A percentile compares a stretch with the other conserved stretches of the same genome.
These are phyloP conservation scores for Drymodes brunneopygia DNA, from an alignment of 2,113 vertebrate genomes.

Conservation along the genomic window DNA sequence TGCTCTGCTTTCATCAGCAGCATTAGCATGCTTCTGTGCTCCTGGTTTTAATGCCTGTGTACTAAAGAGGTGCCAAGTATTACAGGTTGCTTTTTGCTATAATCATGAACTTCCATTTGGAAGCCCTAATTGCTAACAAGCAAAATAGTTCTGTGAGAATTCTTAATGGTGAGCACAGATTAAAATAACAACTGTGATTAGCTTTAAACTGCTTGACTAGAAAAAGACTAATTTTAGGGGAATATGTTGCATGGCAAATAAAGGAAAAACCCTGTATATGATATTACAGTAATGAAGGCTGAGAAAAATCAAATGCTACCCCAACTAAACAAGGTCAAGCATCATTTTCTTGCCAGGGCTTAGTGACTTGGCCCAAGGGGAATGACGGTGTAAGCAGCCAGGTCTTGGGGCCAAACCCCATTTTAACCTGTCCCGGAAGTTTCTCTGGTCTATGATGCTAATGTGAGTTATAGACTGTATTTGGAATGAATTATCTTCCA, in stretches of 20 bases:
- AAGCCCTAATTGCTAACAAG: conserved; percentile 67
- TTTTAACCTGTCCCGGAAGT: not conserved
- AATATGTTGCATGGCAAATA: conserved; percentile 49
- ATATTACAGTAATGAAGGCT: conserved; percentile 38
- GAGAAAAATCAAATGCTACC: not conserved
- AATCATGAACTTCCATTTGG: conserved; percentile 67
- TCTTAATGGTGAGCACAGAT: conserved; percentile 62
- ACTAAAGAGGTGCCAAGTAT: conserved; percentile 50
- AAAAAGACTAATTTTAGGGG: conserved; percentile 62
- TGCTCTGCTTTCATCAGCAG: conserved; percentile 26
- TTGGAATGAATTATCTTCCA: not conserved
- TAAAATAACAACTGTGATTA: conserved; percentile 75
- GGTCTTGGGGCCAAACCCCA: not conserved
- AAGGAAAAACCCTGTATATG: conserved; percentile 19
- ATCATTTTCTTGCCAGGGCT: not conserved
- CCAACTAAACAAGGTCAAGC: not conserved
- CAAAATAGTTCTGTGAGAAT: conserved; percentile 65
- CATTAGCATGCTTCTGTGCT: conserved; percentile 32
- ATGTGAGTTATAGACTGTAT: not conserved
- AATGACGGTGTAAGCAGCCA: conserved; percentile 7
- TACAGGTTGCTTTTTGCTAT: conserved; percentile 65
- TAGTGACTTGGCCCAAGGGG: not conserved
- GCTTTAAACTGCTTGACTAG: conserved; percentile 69
- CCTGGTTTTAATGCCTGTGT: conserved; percentile 51
- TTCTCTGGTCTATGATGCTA: not conserved